Base-by-base conservation (phyloP, 2,888 invertebrate genomes). In the Nemotelus nigrinus region DNA sequence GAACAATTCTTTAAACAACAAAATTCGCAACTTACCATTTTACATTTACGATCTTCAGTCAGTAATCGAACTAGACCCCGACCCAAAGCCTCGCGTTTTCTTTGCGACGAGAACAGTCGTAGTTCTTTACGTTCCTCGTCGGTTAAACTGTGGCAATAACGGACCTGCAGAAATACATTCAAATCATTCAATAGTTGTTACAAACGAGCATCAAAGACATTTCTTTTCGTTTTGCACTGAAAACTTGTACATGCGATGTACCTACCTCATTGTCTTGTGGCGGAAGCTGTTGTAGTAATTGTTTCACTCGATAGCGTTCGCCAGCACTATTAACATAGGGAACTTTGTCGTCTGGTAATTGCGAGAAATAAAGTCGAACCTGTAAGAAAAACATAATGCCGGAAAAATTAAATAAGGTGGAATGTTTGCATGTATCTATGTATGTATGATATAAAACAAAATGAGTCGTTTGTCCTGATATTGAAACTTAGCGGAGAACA, bases 301-400 rank as follows among this genome's bases (percentile, higher is more conserved):
- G 98, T 84, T 95, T 93, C 79, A 98, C 95, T 78, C 98, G 91
- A 89, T 98, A 96, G 84, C 97, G 90, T 88, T 98, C 97, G 4
- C 97, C 97, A 41, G 94, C 93, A 84, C 96, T 96, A 89, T 97
- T 98, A 83, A 98, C 95, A 88, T 97, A 98, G 80, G 98, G 99
- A 81, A 99, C 95, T 89, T 98, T 97, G 88, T 98, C 97, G 88
- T 98, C 98, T 39, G 98, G 96, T 81, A 99, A 90, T 81, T 94
- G 93, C 80, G 96, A 96, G 90, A 99, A 98, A 90, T 98, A 99
- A 85, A 97, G 91, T 88, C 98, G 98, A 80, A 99, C 98, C 98
- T 98, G 91, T 47, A 58, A 58, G 58, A n/a, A 25, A 58, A 58
- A 7, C n/a, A 25, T 58, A 25, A 58, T 25, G 5, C 10, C 5